Evolutionary conservation across 2,888 invertebrate species (phyloP), one percentile per base, ranked within the genome.

Genomic region (Dasypolia templi): DNA sequence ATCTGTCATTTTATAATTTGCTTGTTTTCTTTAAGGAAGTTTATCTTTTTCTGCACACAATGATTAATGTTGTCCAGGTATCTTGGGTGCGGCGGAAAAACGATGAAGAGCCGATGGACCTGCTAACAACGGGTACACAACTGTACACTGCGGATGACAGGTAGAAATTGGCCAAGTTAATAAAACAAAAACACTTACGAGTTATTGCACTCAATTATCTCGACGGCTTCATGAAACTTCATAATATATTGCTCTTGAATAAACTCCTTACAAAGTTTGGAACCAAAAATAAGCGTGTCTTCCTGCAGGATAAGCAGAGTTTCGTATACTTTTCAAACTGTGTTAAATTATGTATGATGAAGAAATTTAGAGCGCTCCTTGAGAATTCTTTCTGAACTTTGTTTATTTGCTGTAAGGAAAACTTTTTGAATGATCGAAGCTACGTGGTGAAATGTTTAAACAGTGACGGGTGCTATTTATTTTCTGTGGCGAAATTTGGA

Each of bases 51-150:
- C 59, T 81, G 65, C 46, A 63, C 53, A 75, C 29, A 22, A 67
- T 64, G 17, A 68, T 59, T 66, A 35, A 49, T 69, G 11, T 58
- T 72, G 3, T 26, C 3, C 72, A 96, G 96, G 96, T 96, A 0
- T 96, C 96, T 3, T 96, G 96, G 96, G 96, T 96, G 2, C 92
- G 96, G 19, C 94, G 96, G 86, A 96, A 96, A 96, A 95, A 92
- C 89, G 94, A 94, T 51, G 94, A 94, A 69, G 92, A 94, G 39
- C 93, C 95, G 1, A 96, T 96, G 96, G 95, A 95, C 44, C 83
- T 96, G 14, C 89, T 96, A 5, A 96, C 96, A 35, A 96, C 96
- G 7, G 96, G 96, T 1, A 96, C 95, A 42, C 96, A 96, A 70
- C 93, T 91, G 80, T 96, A 96, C 79, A 96, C 96, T 42, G 93